Evolutionary conservation across 1,140 invertebrate genomes (phyloP).

Genomic region (Procambarus clarkii): DNA sequence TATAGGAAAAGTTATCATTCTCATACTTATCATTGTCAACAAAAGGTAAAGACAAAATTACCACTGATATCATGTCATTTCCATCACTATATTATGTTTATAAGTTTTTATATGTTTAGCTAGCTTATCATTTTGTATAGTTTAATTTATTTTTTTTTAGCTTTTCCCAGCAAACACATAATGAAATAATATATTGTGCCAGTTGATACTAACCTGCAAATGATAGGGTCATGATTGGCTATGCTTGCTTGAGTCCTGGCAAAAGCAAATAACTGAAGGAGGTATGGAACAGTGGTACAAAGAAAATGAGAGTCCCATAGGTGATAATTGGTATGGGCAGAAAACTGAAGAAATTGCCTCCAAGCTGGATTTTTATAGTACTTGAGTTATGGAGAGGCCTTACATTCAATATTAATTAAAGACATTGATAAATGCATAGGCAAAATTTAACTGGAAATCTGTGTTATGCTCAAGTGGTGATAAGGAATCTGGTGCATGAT

Average conservation of each 20-base stretch:
- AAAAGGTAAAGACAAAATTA: constrained; percentile 52
- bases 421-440: constrained; percentile 15
- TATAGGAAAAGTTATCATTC: constrained; percentile 63
- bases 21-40: constrained; percentile 63
- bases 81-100: constrained; percentile 47
- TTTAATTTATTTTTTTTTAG: constrained; percentile 70
- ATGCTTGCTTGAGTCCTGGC: constrained; percentile 27
- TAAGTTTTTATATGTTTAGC: constrained; percentile 61
- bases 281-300: constrained; percentile 64
- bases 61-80: constrained; percentile 61
- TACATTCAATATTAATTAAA: not conserved
- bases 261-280: constrained; percentile 37
- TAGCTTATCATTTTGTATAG: constrained; percentile 68
- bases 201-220: constrained; percentile 64
- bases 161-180: constrained; percentile 66
- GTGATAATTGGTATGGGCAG: constrained; percentile 35
- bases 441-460: constrained; percentile 31
- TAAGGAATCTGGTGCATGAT: constrained; percentile 46
- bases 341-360: constrained; percentile 34
- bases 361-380: constrained; percentile 19
- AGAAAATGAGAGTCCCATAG: constrained; percentile 53
- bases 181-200: constrained; percentile 66
- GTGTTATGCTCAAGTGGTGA: constrained; percentile 57
- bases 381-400: constrained; percentile 20
- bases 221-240: constrained; percentile 51